A percentile compares a stretch with the other conserved stretches of the same genome.
phyloP scores from a whole-genome alignment of 2,888 invertebrate genomes.

The Macropis europaea region DNA sequence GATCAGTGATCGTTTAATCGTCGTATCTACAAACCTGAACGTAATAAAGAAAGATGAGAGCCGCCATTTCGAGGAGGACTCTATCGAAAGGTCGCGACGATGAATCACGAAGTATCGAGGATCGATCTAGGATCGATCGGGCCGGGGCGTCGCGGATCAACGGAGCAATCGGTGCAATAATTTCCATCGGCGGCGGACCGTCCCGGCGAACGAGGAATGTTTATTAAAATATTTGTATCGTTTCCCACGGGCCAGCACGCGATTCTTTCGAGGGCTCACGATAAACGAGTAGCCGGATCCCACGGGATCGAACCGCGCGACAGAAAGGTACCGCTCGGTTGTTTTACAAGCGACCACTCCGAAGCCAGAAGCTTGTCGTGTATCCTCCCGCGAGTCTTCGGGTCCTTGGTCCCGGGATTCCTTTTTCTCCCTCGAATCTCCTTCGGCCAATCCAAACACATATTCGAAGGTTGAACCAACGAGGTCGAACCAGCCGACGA shows the following conservation, averaged over 20 bases:
- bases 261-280: constrained; percentile 42
- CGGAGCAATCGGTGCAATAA: neutral
- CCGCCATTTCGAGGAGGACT: neutral
- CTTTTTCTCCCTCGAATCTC: constrained; percentile 54
- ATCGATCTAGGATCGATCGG: constrained; percentile 20
- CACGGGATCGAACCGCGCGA: constrained; percentile 67
- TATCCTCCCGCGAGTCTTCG: constrained; percentile 61
- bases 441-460: constrained; percentile 58
- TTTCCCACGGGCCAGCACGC: constrained; percentile 59
- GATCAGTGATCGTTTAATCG: too few species aligned
- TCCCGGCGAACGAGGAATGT: constrained; percentile 22
- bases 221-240: constrained; percentile 62
- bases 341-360: constrained; percentile 71
- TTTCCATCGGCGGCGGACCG: constrained; percentile 7
- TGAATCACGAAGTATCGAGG: neutral
- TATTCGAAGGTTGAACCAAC: constrained; percentile 59
- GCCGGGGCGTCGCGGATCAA: neutral
- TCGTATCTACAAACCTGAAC: too few species aligned
- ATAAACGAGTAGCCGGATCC: constrained; percentile 65
- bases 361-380: constrained; percentile 71
- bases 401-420: constrained; percentile 63
- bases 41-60: too few species aligned
- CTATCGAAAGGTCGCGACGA: neutral
- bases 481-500: constrained; percentile 56
- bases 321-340: constrained; percentile 69